Conservation (phyloP, 2,888 invertebrate species). For the Eupithecia pulchellata region DNA sequence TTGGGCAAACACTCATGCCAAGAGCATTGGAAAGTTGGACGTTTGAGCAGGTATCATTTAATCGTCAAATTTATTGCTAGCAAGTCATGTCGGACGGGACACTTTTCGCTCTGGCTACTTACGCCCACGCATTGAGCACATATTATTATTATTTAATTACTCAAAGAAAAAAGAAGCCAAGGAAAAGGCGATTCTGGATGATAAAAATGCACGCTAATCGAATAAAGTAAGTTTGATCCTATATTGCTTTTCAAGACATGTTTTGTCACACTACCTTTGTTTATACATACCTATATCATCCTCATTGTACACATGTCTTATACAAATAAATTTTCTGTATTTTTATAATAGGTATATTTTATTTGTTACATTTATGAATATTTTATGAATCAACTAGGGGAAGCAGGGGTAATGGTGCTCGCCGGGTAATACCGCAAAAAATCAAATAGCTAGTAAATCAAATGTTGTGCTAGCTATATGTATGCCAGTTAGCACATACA, state of each 20-base stretch:
- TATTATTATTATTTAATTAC: too few relatives aligned
- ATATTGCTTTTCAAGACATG: slow-evolving; percentile 15
- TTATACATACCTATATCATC: slow-evolving; percentile 15
- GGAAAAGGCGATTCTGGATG: too few relatives aligned
- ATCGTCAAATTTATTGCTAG: too few relatives aligned
- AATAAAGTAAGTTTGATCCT: slow-evolving; percentile 18
- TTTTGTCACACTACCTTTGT: slow-evolving; percentile 15
- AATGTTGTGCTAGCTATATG: slow-evolving; percentile 17
- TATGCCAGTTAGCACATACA: slow-evolving; percentile 13
- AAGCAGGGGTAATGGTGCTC: slow-evolving; percentile 17
- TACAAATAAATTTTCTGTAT: slow-evolving; percentile 16
- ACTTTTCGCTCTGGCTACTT: too few relatives aligned
- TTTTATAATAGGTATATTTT: slow-evolving; percentile 15
- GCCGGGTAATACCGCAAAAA: slow-evolving; percentile 15
- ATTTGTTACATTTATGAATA: slow-evolving; percentile 16
- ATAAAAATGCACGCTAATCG: slow-evolving; percentile 24
- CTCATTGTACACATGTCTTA: slow-evolving; percentile 14
- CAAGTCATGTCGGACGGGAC: too few relatives aligned
- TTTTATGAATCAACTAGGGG: slow-evolving; percentile 16
- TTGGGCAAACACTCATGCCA: too few relatives aligned
- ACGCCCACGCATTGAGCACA: too few relatives aligned
- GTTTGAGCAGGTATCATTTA: too few relatives aligned
- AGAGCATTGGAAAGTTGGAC: too few relatives aligned
- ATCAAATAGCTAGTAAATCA: slow-evolving; percentile 17
- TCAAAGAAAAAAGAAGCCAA: too few relatives aligned